These are phyloP conservation scores for Ichneumoninae sp. DNA, from an alignment of 2,888 invertebrate genomes.

Conservation along the genomic window DNA sequence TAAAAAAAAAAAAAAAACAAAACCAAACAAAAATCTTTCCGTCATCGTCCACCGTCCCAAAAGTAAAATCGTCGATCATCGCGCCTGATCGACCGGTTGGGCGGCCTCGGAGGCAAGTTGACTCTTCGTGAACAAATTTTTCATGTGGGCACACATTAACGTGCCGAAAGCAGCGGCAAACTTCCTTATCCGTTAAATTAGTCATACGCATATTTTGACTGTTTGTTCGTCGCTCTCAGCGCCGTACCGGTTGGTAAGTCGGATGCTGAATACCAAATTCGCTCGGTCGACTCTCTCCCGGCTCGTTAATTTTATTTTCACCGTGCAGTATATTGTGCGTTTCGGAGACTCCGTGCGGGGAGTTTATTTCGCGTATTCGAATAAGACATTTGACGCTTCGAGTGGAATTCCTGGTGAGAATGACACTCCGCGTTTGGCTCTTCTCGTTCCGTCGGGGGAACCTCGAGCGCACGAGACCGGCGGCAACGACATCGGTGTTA, in stretches of 20 bases:
- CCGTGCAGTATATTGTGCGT: conserved; percentile 20
- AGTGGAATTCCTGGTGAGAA: conserved; percentile 57
- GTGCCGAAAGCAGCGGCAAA: neutral
- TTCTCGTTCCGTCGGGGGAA: conserved; percentile 17
- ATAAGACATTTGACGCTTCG: conserved; percentile 59
- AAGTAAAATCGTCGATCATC: conserved; percentile 31
- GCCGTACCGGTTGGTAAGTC: neutral
- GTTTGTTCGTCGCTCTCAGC: neutral
- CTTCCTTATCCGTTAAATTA: conserved; percentile 4
- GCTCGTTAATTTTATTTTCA: conserved; percentile 46
- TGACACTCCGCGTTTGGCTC: conserved; percentile 42
- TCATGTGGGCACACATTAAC: neutral
- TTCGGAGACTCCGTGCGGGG: conserved; percentile 29
- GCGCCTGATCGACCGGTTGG: conserved; percentile 19
- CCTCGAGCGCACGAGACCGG: conserved; percentile 30
- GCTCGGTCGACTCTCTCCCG: conserved; percentile 16
- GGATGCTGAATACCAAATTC: conserved; percentile 9
- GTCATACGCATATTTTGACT: neutral
- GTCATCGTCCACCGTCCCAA: neutral
- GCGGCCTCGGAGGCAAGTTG: neutral
- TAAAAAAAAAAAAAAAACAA: too few species aligned
- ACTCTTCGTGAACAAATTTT: neutral
- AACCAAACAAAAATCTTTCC: neutral
- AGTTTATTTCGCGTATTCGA: conserved; percentile 54
- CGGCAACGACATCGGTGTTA: conserved; percentile 40